phyloP scores from a whole-genome alignment of 2,888 invertebrate genomes.

The Plagodis pulveraria region DNA sequence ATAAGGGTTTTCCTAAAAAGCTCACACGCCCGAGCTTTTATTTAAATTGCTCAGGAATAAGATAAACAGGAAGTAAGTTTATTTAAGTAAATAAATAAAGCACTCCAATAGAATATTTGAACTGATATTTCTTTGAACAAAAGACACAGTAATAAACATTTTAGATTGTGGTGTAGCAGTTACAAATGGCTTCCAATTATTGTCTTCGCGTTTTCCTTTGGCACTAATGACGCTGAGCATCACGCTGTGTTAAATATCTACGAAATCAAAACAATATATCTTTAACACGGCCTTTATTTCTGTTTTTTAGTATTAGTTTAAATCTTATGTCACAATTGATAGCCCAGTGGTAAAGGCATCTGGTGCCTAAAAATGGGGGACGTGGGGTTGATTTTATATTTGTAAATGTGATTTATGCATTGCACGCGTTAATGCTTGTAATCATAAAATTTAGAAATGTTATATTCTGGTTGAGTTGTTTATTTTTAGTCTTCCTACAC shows the following conservation, averaged over 20 bases:
- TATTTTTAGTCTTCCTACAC: too few species aligned
- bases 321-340: too few species aligned
- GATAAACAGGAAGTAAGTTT: constrained; percentile 41
- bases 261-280: background rate
- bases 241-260: constrained; percentile 48
- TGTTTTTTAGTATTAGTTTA: too few species aligned
- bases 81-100: constrained; percentile 34
- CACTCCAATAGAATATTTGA: constrained; percentile 42
- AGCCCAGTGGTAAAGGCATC: too few species aligned
- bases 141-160: constrained; percentile 50
- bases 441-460: too few species aligned
- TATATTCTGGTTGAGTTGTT: too few species aligned
- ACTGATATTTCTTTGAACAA: constrained; percentile 45
- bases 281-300: too few species aligned
- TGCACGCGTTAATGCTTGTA: too few species aligned
- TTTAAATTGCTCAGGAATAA: constrained; percentile 45
- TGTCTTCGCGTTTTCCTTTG: constrained; percentile 52
- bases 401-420: too few species aligned
- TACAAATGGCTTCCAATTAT: constrained; percentile 59
- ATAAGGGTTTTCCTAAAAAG: constrained; percentile 41
- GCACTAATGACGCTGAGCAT: constrained; percentile 56
- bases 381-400: too few species aligned
- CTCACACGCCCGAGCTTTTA: constrained; percentile 41
- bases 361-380: too few species aligned
- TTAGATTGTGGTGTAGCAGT: constrained; percentile 50